Base-by-base conservation (phyloP, 1,140 invertebrate genomes). In the Ceratina calcarata region DNA sequence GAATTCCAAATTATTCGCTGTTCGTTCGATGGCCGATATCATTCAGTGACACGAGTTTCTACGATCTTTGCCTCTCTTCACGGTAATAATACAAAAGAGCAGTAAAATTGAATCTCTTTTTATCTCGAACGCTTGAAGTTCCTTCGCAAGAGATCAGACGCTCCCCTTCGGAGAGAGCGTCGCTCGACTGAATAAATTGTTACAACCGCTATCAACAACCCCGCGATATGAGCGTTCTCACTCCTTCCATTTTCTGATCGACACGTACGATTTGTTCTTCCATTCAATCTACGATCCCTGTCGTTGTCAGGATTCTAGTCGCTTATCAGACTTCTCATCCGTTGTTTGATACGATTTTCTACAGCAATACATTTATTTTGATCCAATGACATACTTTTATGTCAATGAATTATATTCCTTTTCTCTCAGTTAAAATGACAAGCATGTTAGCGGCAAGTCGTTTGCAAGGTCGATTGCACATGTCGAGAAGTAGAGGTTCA, bases 91-190 rank as follows among this genome's bases (percentile, higher is more conserved):
- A 83, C 84, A 82, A 86, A 85, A 87, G 84, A 90, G 86, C 74
- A 85, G 88, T 27, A 87, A 90, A 91, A 91, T 91, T 91, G 91
- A 91, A 91, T 91, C 89, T 90, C 85, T 87, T 86, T 90, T 90
- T 91, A 91, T 91, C 89, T 89, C 67, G 66, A 73, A 20, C 24
- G 80, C 78, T 87, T 78, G 83, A 68, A 79, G 78, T 57, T 32
- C 62, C 37, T 58, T 65, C 27, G 57, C 27, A 58, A 57, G 77
- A 77, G 87, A 88, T 86, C 86, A 84, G 84, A 82, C 86, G 58
- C 79, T 78, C 81, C 79, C 85, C 37, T 64, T 86, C 85, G 71
- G 61, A 71, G 79, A 77, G 27, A 24, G 37, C 68, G 84, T 84
- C 74, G 83, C 78, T 83, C 86, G 83, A 87, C 83, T 83, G 86